Conservation (phyloP, 2,113 vertebrate genomes). For the Nettapus auritus region DNA sequence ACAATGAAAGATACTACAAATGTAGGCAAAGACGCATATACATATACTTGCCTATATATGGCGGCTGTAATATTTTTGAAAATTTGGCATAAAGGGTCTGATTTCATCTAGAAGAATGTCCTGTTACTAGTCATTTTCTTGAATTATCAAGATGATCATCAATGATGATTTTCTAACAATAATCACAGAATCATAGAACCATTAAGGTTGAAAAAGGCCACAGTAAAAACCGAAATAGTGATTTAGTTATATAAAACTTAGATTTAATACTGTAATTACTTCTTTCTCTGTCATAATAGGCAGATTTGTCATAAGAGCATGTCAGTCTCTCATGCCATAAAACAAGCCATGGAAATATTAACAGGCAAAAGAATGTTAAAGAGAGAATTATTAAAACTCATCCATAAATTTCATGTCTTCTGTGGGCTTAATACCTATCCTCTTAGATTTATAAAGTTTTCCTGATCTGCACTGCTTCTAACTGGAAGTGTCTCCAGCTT, state of each 20-base stretch:
- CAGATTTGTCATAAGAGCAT: background rate
- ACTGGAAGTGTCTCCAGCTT: constrained; percentile 3
- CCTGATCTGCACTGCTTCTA: constrained; percentile 14
- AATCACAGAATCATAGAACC: background rate
- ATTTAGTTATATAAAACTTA: background rate
- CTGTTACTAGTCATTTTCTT: background rate
- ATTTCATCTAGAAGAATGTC: background rate
- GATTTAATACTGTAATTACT: background rate
- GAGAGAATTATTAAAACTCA: background rate
- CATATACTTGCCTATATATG: background rate
- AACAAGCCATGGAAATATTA: background rate
- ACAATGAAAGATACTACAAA: background rate
- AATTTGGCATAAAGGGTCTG: background rate
- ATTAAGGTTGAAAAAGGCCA: too few relatives aligned
- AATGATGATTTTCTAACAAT: background rate
- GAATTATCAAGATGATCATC: background rate
- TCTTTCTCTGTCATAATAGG: background rate
- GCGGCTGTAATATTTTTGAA: background rate
- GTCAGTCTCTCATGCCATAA: background rate
- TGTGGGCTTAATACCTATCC: background rate
- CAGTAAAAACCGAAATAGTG: background rate
- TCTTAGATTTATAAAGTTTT: background rate
- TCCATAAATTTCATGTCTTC: background rate
- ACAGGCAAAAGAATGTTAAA: background rate
- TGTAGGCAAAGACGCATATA: background rate